Evolutionary conservation across 2,113 vertebrate genomes (phyloP).

Genomic region (Marcusenius ussheri): DNA sequence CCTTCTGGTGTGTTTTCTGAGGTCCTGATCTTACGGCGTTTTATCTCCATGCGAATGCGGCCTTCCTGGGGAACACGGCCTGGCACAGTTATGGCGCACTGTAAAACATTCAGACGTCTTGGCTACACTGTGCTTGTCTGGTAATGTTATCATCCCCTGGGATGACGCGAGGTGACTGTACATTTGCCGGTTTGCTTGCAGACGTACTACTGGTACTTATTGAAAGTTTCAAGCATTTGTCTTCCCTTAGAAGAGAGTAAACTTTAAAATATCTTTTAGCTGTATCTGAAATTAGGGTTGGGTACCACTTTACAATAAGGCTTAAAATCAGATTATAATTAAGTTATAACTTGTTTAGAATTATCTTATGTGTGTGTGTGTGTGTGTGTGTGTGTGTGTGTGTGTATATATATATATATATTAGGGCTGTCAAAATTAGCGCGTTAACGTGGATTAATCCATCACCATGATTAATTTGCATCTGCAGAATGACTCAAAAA

Average conservation of each 20-base stretch:
- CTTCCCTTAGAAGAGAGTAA: not conserved
- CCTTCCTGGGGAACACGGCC: not conserved
- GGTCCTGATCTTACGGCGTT: not conserved
- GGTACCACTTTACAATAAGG: not conserved
- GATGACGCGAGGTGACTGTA: not conserved
- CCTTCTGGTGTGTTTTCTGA: not conserved
- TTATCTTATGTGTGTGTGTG: not conserved
- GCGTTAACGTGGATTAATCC: no score
- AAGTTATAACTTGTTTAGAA: not conserved
- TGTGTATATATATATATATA: no score
- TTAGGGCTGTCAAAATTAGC: no score
- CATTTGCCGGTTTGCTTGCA: not conserved
- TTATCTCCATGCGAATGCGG: not conserved
- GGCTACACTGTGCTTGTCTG: not conserved
- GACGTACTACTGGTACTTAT: not conserved
- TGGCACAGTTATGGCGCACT: not conserved
- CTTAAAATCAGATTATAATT: not conserved
- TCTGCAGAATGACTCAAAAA: no score
- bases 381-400: no score
- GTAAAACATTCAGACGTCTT: not conserved
- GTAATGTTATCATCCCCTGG: not conserved
- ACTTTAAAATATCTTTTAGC: not conserved
- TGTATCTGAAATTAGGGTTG: not conserved
- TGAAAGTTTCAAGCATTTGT: not conserved
- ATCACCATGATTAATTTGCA: no score